Evolutionary conservation across 1,140 invertebrate species (phyloP), one percentile per base, ranked within the genome.

Genomic region (Scaptomyza montana): DNA sequence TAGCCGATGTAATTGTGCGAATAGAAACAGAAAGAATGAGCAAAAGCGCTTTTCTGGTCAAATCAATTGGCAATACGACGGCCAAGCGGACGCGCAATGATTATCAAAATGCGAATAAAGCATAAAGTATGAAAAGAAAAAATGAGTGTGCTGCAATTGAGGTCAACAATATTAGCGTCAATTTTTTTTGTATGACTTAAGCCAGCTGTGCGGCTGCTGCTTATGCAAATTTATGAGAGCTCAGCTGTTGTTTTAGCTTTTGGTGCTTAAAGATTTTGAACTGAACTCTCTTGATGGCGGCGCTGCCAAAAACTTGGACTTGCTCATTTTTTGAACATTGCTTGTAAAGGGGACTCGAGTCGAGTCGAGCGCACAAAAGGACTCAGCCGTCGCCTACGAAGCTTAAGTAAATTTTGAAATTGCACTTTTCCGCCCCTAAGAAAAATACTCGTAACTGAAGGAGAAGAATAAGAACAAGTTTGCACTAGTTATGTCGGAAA

Each of bases 161-260:
- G 80, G 80, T 85, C 80, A 84, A 61, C 45, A 63, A 77, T 79
- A 84, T 84, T 84, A 84, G 76, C 80, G 80, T 84, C 76, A 77
- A 57, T 56, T 33, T 56, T n/a, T 45, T 67, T 72, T 50, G 54
- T 45, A 49, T 33, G 47, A 55, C 71, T 81, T 81, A 81, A 67
- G 71, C 73, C 75, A 70, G 51, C 69, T 70, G 70, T 25, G 21
- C 21, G 21, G 21, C 21, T 51, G 47, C 54, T 47, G 73, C 71
- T 84, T 84, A 84, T 85, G 80, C 55, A 84, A 84, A 84, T 85
- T 81, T 70, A 70, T 81, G 79, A 59, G 50, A 46, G 50, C 46
- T 60, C 70, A 30, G 71, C 65, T 78, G 74, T 53, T 39, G 54
- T n/a, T 25, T 10, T 64, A 63, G 67, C 66, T 57, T 74, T 61